phyloP scores from a whole-genome alignment of 64 coral and sea anemone species.

The Hydrozoanthus tunicans region DNA sequence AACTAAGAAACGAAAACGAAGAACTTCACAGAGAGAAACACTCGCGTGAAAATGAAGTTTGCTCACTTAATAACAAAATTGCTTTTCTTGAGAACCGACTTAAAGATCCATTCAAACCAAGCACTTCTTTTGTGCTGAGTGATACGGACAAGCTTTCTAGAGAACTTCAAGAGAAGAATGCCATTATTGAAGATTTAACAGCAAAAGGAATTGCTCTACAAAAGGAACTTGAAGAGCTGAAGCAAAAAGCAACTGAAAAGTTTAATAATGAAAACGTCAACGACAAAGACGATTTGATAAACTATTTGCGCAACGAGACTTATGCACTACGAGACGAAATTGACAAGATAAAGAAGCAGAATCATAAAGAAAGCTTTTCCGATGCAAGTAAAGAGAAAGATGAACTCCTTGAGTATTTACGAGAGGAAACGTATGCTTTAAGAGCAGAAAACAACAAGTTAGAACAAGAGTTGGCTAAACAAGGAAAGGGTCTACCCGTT shows the following conservation, averaged over 20 bases:
- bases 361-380: neutral
- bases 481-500: neutral
- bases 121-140: neutral
- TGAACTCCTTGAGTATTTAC: conserved; percentile 34
- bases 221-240: neutral
- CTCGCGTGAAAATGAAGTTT: neutral
- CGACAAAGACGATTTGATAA: conserved; percentile 49
- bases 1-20: conserved; percentile 31
- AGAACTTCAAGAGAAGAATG: conserved; percentile 29
- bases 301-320: conserved; percentile 34
- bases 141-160: neutral
- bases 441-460: conserved; percentile 23
- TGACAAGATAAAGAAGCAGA: conserved; percentile 4
- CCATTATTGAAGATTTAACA: neutral
- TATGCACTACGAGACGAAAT: conserved; percentile 37
- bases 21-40: conserved; percentile 21
- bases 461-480: neutral
- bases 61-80: neutral
- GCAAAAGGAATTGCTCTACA: neutral
- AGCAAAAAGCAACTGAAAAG: neutral
- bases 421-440: conserved; percentile 37
- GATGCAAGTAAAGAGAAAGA: conserved; percentile 52
- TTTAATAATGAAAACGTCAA: neutral
- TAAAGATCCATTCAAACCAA: neutral
- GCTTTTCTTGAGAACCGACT: conserved; percentile 12